Evolutionary conservation across 2,888 invertebrate genomes (phyloP), one percentile per base, ranked within the genome.

Genomic region (Dyspetes luteomarginatus): DNA sequence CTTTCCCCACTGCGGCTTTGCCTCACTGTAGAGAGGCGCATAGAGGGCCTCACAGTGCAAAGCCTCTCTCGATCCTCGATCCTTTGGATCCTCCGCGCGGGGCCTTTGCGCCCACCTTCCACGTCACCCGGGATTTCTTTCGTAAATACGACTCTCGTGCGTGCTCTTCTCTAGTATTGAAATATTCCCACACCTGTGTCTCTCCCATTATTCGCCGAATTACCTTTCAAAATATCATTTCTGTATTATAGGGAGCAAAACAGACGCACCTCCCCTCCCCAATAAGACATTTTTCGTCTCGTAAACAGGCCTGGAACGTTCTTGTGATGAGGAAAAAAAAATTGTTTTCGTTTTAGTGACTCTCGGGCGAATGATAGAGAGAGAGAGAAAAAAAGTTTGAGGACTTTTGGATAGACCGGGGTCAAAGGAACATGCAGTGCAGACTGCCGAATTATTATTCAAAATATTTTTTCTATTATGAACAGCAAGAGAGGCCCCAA

Each of bases 21-120:
- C 12, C 22, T 12, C 4, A 24, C 15, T 24, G n/a, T 1, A 15
- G 5, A 15, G 56, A 56, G 56, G 17, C 41, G 50, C 62, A 17
- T 26, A 73, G 64, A 72, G 81, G 76, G 72, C 67, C 81, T 56
- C 43, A 73, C 68, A 41, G 73, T 58, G 43, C 76, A 17, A 50
- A 56, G 77, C 56, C 55, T 26, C 55, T 26, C 62, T 55, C 65
- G 67, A 56, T 45, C 45, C 68, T 24, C 56, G 74, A 69, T 68
- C 81, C 67, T 76, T 60, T 45, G 58, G 55, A 62, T 64, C 62
- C 58, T 75, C 26, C 52, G 56, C 52, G 56, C 58, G 50, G 43
- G 36, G 50, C 43, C 30, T 58, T 48, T 17, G 17, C 17, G 48
- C 5, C n/a, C 5, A 48, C n/a, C n/a, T 36, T 12, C 45, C 15